Base-by-base conservation (phyloP, 2,888 invertebrate species). In the Limnephilus marmoratus region DNA sequence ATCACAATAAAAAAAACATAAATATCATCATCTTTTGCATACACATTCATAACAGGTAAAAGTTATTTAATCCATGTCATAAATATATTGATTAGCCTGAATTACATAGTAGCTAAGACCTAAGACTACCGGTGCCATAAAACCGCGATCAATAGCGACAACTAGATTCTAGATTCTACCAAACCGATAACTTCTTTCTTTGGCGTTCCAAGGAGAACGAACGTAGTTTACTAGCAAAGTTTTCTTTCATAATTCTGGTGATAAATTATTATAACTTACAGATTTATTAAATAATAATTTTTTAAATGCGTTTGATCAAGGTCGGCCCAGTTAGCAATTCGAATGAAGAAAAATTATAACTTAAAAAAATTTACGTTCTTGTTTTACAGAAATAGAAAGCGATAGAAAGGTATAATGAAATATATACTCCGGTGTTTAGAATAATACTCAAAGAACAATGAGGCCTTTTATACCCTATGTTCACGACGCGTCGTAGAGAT, bases 1-100 rank as follows among this genome's bases (percentile, higher is more conserved):
- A 53, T 53, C 18, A 24, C 18, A 53, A 18, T 18, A 53, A 2
- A 37, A 31, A 18, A 53, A 53, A 53, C 53, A 2, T 18, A 15
- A 53, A 45, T 13, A 49, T 15, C 53, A 18, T 18, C 5, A 3
- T n/a, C 3, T 53, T 53, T 53, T 53, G 53, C 18, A 53, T 53
- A 53, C 68, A 68, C n/a, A 68, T 68, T 68, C 68, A 68, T 7
- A 68, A 24, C 9, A n/a, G 24, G 7, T 68, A n/a, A 68, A 68
- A 68, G 68, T 68, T 68, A 68, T n/a, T 68, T 68, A 24, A 68
- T 68, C 68, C 68, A 68, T 3, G n/a, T 24, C 68, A 68, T 68
- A 68, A 68, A 68, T 68, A 68, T 68, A 68, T 68, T 68, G 68
- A 68, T 68, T 68, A 68, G 68, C 68, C 68, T 68, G 68, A 68